Base-by-base conservation (phyloP, 2,888 invertebrate species). In the Scaptomyza flava region DNA sequence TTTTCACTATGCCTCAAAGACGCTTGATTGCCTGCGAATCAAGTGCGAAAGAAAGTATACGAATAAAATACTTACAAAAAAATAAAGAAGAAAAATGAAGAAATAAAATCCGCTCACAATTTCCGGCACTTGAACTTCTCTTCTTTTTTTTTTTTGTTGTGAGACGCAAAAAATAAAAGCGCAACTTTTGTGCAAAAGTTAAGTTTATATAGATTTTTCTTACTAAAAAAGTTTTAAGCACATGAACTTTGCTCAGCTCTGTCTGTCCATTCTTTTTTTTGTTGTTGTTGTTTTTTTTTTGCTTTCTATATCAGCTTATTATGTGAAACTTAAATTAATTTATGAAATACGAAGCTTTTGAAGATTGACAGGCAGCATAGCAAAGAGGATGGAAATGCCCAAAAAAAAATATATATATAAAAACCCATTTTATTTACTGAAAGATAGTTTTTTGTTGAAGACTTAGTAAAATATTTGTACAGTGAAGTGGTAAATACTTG, bases 311-410 rank as follows among this genome's bases (percentile, higher is more conserved):
- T 66, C 41, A 75, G 72, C 69, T 81, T 72, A 77, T 81, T 84
- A 76, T 85, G 70, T 46, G 72, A 82, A 85, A 87, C 78, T 80
- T 69, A 87, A 87, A 80, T 84, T 87, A 85, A 87, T 85, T 84
- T 84, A 87, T 74, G 53, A 70, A 82, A 82, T 70, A n/a, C 7
- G 34, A n/a, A 71, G 65, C 54, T 66, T 64, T 62, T 57, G 11
- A 62, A 72, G 76, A 81, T 86, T 85, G 83, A 82, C 81, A 47
- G 66, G 14, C 41, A 53, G 34, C 23, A 43, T 17, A 17, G 38
- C 14, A 41, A 9, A 8, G 27, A 34, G 30, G 42, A 12, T 45
- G 23, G 11, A 27, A 61, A 47, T 30, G 38, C 9, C 51, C n/a
- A n/a, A 17, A 23, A 23, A 23, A 23, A 23, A 23, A 23, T 23